Evolutionary conservation across 2,888 invertebrate genomes (phyloP), one percentile per base, ranked within the genome.

Genomic region (Rhorus exstirpatorius): DNA sequence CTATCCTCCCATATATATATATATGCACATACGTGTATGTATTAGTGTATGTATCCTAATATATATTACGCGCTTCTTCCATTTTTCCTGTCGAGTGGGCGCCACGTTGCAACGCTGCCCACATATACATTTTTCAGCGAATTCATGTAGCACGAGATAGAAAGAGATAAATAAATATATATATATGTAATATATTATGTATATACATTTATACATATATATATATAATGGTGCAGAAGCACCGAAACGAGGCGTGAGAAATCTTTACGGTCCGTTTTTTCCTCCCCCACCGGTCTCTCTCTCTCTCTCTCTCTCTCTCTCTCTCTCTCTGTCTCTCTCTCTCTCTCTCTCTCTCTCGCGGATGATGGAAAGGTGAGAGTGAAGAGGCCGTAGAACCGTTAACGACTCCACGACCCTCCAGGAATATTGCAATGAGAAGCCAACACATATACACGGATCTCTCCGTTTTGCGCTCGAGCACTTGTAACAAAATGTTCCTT

Each of bases 231-330:
- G 58, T 72, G 78, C 78, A 78, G 65, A 84, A 85, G 79, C 74
- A 71, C 80, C 83, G 84, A 83, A 86, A 87, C 86, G 84, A 86
- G 86, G 84, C 89, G 86, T 87, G 88, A 87, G 87, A 88, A 87
- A 88, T 81, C 84, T 84, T 88, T 85, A 79, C 71, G 61, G 70
- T 68, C n/a, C 63, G 80, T 67, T 76, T n/a, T n/a, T n/a, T n/a
- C n/a, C n/a, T n/a, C n/a, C n/a, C n/a, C n/a, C n/a, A n/a, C n/a
- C n/a, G n/a, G n/a, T n/a, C n/a, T n/a, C n/a, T n/a, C n/a, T n/a
- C n/a, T n/a, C n/a, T n/a, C n/a, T n/a, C n/a, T n/a, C 46, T 46
- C 51, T 61, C 74, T 3, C 63, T 19, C 61, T 51, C 65, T 17
- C 58, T 41, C 38, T 41, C 21, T 10, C 58, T 4, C 31, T 31